Evolutionary conservation across 1,140 invertebrate genomes (phyloP).

Genomic region (Drosophila ogumai): DNA sequence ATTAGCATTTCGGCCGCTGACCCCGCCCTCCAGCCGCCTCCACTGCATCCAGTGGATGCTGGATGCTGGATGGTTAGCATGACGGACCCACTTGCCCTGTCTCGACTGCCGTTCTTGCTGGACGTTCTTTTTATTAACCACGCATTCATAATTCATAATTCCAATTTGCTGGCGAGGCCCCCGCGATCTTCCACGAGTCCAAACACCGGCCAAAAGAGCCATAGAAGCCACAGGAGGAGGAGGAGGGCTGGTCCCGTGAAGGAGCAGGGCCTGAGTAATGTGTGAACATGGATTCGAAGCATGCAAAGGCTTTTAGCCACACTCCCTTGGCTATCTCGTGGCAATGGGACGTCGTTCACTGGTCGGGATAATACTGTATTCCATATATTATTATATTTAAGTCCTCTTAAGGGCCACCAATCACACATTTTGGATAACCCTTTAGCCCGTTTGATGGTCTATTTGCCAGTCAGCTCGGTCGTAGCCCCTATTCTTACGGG

Average conservation of each 20-base stretch:
- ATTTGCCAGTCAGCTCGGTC: slow-evolving; percentile 17
- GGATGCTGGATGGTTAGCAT: slow-evolving; percentile 50
- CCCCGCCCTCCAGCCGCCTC: slow-evolving; percentile 10
- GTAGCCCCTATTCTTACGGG: slow-evolving; percentile 21
- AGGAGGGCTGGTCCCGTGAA: slow-evolving; percentile 27
- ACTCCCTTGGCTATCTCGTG: slow-evolving; percentile 12
- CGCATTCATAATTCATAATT: slow-evolving; percentile 84
- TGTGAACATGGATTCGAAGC: slow-evolving; percentile 75
- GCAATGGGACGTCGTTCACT: not conserved
- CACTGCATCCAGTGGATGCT: slow-evolving; percentile 1
- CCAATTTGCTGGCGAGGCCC: slow-evolving; percentile 73
- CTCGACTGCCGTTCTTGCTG: slow-evolving; percentile 36
- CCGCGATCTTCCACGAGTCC: slow-evolving; percentile 47
- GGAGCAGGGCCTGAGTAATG: slow-evolving; percentile 69
- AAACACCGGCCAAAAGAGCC: slow-evolving; percentile 55
- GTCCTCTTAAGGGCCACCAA: not conserved
- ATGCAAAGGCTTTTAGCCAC: slow-evolving; percentile 68
- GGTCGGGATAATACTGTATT: slow-evolving; percentile 3
- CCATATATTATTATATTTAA: slow-evolving; percentile 27
- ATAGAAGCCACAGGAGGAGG: slow-evolving; percentile 27
- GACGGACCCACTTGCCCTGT: slow-evolving; percentile 60
- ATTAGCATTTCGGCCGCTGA: slow-evolving; percentile 76
- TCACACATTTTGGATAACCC: slow-evolving; percentile 23
- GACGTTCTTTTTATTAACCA: slow-evolving; percentile 79
- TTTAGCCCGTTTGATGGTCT: slow-evolving; percentile 17